phyloP scores from a whole-genome alignment of 2,113 vertebrate species.

The Dunckerocampus dactyliophorus region DNA sequence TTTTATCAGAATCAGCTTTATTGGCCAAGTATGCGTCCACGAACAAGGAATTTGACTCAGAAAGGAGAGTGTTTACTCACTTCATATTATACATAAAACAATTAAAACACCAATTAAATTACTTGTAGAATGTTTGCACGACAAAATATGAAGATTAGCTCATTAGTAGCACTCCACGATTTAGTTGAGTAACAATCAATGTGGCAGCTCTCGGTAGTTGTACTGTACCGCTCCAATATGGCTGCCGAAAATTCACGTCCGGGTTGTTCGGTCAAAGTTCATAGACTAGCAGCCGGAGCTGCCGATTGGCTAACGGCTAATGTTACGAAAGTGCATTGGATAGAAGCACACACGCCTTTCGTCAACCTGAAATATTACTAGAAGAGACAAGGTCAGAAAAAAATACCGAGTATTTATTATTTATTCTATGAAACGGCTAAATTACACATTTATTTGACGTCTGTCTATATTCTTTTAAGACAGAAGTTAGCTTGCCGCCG shows the following conservation, averaged over 20 bases:
- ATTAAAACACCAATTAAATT: too few relatives aligned
- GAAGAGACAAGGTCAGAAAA: constrained; percentile 67
- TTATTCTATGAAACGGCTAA: neutral
- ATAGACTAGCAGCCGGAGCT: fast-evolving
- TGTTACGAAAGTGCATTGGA: constrained; percentile 58
- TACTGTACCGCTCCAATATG: neutral
- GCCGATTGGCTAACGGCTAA: constrained; percentile 40
- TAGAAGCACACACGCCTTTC: constrained; percentile 36
- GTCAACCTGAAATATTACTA: constrained; percentile 16
- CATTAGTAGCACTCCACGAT: neutral
- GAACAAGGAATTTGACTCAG: too few relatives aligned
- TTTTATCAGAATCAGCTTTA: neutral
- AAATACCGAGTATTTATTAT: neutral
- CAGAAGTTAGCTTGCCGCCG: neutral
- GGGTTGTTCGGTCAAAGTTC: constrained; percentile 33
- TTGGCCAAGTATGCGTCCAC: too few relatives aligned
- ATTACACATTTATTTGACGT: neutral
- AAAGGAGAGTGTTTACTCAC: too few relatives aligned
- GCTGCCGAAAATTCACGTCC: constrained; percentile 28
- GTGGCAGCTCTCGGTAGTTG: too few relatives aligned
- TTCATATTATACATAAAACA: too few relatives aligned
- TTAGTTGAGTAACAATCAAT: neutral
- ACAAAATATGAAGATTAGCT: neutral
- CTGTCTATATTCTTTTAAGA: neutral
- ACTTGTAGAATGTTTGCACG: too few relatives aligned